Base-by-base conservation (phyloP, 2,888 invertebrate genomes). In the Mayetiola destructor region DNA sequence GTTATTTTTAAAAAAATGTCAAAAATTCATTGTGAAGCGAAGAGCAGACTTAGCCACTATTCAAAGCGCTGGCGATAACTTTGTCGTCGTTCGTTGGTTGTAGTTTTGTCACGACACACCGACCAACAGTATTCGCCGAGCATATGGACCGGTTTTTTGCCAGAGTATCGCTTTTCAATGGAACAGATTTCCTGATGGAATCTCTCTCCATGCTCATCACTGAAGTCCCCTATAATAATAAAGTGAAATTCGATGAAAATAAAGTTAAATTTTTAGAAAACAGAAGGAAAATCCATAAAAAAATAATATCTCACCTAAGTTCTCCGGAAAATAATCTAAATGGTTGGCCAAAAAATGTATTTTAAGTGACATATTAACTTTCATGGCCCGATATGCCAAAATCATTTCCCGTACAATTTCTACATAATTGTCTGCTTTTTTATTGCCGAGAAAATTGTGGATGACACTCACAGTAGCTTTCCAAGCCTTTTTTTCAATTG, bases 151-250 rank as follows among this genome's bases (percentile, higher is more conserved):
- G 63, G 61, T 63, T 64, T 66, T 57, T 59, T 60, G 32, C 66
- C 66, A 61, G 68, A 65, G 59, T 67, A 67, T 12, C 65, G 62
- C 30, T 61, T 60, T 61, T 69, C 67, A 61, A 67, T 66, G 18
- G 60, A 60, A 39, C 60, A 62, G 35, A 68, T 64, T 56, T 69
- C 68, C 59, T 68, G 68, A 60, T 69, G 68, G 58, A 69, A 70
- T 21, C 68, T 59, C 63, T 69, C 67, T 30, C 66, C 65, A 32
- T 69, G 69, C 58, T 69, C 66, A 57, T 68, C 67, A 59, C 66
- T 67, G 29, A 64, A 61, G 55, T 61, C 64, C n/a, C n/a, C n/a
- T n/a, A n/a, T n/a, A n/a, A n/a, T n/a, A n/a, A n/a, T n/a, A n/a
- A n/a, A n/a, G n/a, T n/a, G n/a, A n/a, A n/a, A n/a, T n/a, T n/a